Base-by-base conservation (phyloP, 2,888 invertebrate species). In the Anthophora plumipes region DNA sequence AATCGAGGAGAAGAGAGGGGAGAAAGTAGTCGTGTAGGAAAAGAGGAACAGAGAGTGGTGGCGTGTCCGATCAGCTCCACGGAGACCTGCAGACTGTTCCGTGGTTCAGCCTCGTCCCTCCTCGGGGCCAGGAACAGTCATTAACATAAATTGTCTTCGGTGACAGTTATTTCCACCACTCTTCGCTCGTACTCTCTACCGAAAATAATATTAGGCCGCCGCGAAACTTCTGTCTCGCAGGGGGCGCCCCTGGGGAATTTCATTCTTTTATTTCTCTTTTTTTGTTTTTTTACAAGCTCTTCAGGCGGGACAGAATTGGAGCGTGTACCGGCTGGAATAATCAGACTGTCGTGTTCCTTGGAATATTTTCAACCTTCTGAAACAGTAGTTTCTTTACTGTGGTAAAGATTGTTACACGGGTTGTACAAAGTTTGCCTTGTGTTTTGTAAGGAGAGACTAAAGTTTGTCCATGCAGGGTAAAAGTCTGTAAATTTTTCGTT, bases 111-210 rank as follows among this genome's bases (percentile, higher is more conserved):
- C 85, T 82, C 77, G 85, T 82, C 86, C 83, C 87, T 83, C 85
- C 87, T 84, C 91, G 80, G 55, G 90, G 89, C 90, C 76, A 91
- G 90, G 89, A 91, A 91, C 90, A 89, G 90, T 92, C 93, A 93
- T 93, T 93, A 93, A 92, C 93, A 93, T 93, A 93, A 95, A 95
- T 95, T 95, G 95, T 95, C 94, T 94, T 94, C 93, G 94, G 94
- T 94, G 95, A 95, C 95, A 95, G 95, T 94, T 92, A 91, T 91
- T 87, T 90, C 91, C 87, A 90, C 91, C 84, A 88, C 84, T 82
- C 74, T 85, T 82, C 83, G 83, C 79, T 70, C 64, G 55, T 20
- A 22, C 20, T 37, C 76, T 75, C 84, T 64, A 77, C 84, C 83
- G 59, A 76, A 31, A 82, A 82, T 80, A 71, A 87, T 84, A 84